A percentile compares a stretch with the other conserved stretches of the same genome.
Conservation (phyloP, 2,113 vertebrate genomes). For the Nibea coibor region DNA sequence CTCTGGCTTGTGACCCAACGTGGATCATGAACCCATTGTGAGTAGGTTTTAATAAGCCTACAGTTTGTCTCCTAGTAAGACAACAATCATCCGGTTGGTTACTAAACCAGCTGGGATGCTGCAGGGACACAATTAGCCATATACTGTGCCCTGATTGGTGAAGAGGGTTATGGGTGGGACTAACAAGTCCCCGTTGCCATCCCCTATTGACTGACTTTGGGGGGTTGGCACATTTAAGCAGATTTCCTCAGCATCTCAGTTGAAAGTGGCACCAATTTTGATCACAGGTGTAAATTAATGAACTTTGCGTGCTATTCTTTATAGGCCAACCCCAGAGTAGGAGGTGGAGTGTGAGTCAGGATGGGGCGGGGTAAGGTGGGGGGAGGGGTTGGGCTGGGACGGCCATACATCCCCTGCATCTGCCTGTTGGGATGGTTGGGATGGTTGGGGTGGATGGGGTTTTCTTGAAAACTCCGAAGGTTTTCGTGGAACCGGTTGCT, state of each 20-base stretch:
- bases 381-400: conserved; percentile 71
- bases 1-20: conserved; percentile 14
- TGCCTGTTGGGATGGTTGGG: conserved; percentile 73
- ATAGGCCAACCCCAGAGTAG: conserved; percentile 74
- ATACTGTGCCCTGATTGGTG: not conserved
- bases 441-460: conserved; percentile 80
- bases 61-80: not conserved
- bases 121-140: not conserved
- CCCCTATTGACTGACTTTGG: not conserved
- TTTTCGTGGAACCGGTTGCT: conserved; percentile 73
- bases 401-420: conserved; percentile 62
- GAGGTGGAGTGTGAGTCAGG: conserved; percentile 70
- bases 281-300: not conserved
- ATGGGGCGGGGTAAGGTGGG: conserved; percentile 73
- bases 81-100: not conserved
- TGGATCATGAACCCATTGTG: conserved; percentile 21
- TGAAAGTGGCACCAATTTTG: not conserved
- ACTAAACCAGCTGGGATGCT: conserved; percentile 5
- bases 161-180: conserved; percentile 3
- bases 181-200: not conserved
- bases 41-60: conserved; percentile 9
- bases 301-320: conserved; percentile 61
- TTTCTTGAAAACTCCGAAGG: conserved; percentile 77
- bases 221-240: not conserved
- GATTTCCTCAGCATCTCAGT: not conserved